Conservation (phyloP, 2,113 vertebrate species). For the Corythornis madagascariensis region DNA sequence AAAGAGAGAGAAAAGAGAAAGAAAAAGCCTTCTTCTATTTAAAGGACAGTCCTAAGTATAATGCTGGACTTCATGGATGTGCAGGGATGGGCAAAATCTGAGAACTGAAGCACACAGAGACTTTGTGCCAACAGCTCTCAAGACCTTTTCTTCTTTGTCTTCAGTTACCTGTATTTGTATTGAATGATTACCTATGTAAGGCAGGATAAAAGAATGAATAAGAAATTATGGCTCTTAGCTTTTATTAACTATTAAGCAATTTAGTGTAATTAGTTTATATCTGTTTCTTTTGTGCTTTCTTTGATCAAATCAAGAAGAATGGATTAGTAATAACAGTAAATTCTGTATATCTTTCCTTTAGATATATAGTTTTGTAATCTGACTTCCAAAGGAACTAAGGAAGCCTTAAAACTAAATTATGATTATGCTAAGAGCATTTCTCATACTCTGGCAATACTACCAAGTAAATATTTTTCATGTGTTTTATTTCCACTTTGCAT, state of each 20-base stretch:
- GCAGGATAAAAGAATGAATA: neutral
- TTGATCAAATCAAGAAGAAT: neutral
- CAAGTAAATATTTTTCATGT: slow-evolving; percentile 12
- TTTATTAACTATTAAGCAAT: neutral
- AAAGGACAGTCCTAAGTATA: neutral
- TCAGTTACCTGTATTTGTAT: neutral
- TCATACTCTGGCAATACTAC: neutral
- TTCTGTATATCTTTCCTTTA: neutral
- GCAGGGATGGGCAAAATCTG: neutral
- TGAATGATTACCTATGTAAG: neutral
- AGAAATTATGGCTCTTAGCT: neutral
- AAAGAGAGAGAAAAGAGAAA: neutral
- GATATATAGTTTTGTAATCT: neutral
- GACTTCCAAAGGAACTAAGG: neutral
- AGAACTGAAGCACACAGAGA: neutral
- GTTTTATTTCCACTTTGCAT: neutral
- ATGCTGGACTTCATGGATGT: neutral
- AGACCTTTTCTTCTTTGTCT: neutral
- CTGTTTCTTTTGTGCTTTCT: neutral
- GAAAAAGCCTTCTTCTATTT: neutral
- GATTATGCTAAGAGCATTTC: neutral
- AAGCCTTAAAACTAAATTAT: neutral
- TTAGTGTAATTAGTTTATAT: neutral
- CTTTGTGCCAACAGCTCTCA: neutral
- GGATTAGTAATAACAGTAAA: neutral